Base-by-base conservation (phyloP, 2,888 invertebrate genomes). In the Catotricha subobsoleta region DNA sequence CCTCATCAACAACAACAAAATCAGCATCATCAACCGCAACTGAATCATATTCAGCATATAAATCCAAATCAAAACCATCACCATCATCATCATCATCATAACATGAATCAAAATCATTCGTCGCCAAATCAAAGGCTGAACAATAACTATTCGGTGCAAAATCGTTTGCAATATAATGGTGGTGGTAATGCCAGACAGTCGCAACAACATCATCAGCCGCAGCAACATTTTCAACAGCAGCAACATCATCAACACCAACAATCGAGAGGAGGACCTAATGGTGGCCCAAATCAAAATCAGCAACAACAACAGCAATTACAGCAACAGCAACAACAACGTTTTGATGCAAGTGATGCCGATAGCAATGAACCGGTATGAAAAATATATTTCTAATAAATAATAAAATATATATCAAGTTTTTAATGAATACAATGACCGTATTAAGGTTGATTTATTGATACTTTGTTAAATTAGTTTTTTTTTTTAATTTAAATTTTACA, bases 161-260 rank as follows among this genome's bases (percentile, higher is more conserved):
- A 49, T 42, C 50, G 56, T 39, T 46, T 57, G 40, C 50, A 48
- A 25, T n/a, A n/a, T n/a, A n/a, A n/a, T n/a, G 39, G 44, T 31
- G 40, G 38, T 21, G 27, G 39, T 19, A 31, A 40, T 37, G 42
- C 12, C 42, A 34, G 39, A 25, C 43, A 39, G 3, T 20, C 18
- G 16, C 34, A 34, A 7, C 34, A 19, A 3, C 13, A 34, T n/a
- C 33, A 33, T 3, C 34, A 34, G 5, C 34, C 18, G 3, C 34
- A 36, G n/a, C 20, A 33, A 7, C 10, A 38, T 33, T 15, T 37
- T 12, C 44, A 40, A 5, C 39, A 39, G 6, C 39, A 39, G 3
- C 39, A n/a, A 3, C 30, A 31, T 28, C 30, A 29, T 12, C 36
- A 36, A 12, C 36, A 36, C 4, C 34, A 34, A 10, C n/a, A 16